These are phyloP conservation scores for Paralvinella palmiformis DNA, from an alignment of 1,140 invertebrate genomes.

Conservation along the genomic window DNA sequence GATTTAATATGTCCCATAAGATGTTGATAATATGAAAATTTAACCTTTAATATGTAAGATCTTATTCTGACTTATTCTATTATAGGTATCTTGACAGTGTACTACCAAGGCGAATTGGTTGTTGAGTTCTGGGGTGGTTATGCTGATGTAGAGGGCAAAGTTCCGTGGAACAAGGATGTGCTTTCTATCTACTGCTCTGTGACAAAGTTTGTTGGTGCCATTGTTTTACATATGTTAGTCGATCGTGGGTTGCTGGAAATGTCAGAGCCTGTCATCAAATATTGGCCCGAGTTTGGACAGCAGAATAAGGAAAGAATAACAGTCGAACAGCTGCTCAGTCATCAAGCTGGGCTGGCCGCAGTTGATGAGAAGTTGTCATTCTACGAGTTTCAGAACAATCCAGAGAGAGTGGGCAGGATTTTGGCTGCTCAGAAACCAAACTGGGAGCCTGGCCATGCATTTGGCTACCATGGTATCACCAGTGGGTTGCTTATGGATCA, in stretches of 20 bases:
- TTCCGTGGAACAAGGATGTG: conserved; percentile 1
- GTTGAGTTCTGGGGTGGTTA: conserved; percentile 34
- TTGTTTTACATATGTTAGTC: conserved; percentile 43
- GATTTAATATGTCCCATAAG: no score
- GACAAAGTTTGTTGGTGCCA: conserved; percentile 41
- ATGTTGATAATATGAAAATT: no score
- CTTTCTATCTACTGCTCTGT: background rate
- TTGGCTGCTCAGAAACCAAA: conserved; percentile 32
- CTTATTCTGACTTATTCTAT: no score
- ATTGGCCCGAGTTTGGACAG: conserved; percentile 52
- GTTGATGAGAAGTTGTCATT: conserved; percentile 4
- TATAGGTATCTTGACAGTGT: conserved; percentile 9
- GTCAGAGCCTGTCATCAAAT: conserved; percentile 39
- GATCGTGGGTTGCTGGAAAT: conserved; percentile 46
- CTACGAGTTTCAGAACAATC: conserved; percentile 12
- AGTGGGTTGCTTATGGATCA: conserved; percentile 48
- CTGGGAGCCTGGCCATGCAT: conserved; percentile 31
- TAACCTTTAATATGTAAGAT: no score
- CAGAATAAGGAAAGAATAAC: conserved; percentile 51
- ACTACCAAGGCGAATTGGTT: conserved; percentile 16
- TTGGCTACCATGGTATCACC: conserved; percentile 48
- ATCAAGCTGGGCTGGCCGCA: conserved; percentile 24
- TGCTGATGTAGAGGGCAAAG: conserved; percentile 29
- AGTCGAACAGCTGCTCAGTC: conserved; percentile 45
- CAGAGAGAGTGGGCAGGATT: conserved; percentile 25